These are phyloP conservation scores for Olivierus martensii DNA, from an alignment of 1,140 invertebrate species.

Conservation along the genomic window DNA sequence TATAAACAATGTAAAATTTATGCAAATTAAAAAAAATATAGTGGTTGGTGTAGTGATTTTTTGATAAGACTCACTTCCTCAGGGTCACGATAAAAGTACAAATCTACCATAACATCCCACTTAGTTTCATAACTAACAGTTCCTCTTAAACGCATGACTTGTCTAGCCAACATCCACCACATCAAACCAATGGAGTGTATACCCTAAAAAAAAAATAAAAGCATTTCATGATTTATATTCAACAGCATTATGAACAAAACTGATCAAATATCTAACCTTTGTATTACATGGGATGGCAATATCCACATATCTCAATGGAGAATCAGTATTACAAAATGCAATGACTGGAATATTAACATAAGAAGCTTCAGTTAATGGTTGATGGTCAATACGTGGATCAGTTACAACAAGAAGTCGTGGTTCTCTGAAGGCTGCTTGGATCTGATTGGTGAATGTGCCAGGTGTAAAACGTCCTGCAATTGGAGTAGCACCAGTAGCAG, in stretches of 20 bases:
- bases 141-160: conserved; percentile 88
- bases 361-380: conserved; percentile 96
- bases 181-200: conserved; percentile 95
- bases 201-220: conserved; percentile 39
- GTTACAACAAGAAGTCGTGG: conserved; percentile 91
- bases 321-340: conserved; percentile 94
- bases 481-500: conserved; percentile 91
- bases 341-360: conserved; percentile 99
- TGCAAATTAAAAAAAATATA: background rate
- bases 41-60: background rate
- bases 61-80: conserved; percentile 48
- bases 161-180: conserved; percentile 97
- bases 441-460: conserved; percentile 95
- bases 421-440: conserved; percentile 93
- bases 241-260: too few relatives aligned
- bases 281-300: conserved; percentile 99
- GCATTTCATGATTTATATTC: too few relatives aligned
- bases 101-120: conserved; percentile 91
- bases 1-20: background rate
- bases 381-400: conserved; percentile 91
- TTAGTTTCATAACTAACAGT: conserved; percentile 77
- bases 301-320: conserved; percentile 88
- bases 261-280: conserved; percentile 43
- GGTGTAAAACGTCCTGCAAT: conserved; percentile 99
- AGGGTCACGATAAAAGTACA: conserved; percentile 98